Percentiles rank a stretch among this genome's conserved stretches.
Evolutionary conservation across 2,888 invertebrate genomes (phyloP).

Genomic region (Empis livida): DNA sequence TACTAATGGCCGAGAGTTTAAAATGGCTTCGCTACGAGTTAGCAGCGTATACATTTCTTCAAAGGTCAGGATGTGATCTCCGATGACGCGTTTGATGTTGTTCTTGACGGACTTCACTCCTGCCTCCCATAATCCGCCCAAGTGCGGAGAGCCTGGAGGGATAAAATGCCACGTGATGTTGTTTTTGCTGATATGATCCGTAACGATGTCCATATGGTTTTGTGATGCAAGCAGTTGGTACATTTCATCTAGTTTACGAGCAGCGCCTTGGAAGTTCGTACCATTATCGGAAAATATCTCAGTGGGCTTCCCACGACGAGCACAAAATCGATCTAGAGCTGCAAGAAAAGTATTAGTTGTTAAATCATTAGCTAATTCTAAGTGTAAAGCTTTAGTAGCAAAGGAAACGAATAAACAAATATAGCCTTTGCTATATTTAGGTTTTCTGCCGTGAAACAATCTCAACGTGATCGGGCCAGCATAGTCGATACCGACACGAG

Average conservation of each 20-base stretch:
- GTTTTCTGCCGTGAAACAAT: constrained; percentile 1
- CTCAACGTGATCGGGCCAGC: constrained; percentile 9
- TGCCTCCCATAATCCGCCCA: neutral
- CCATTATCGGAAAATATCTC: neutral
- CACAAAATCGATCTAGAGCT: neutral
- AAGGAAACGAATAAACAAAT: neutral
- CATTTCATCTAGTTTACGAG: neutral
- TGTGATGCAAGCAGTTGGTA: neutral
- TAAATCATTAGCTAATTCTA: neutral
- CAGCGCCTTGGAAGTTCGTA: neutral
- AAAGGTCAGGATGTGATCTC: neutral
- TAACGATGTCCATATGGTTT: neutral
- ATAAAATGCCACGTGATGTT: neutral
- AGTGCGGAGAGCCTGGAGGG: neutral
- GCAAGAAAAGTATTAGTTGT: neutral
- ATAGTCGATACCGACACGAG: constrained; percentile 2
- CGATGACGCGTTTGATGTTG: neutral
- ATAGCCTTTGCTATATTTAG: neutral
- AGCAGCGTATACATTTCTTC: neutral
- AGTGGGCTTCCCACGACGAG: neutral
- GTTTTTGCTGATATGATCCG: neutral
- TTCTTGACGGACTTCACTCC: neutral
- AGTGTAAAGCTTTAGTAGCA: neutral
- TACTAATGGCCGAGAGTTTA: neutral
- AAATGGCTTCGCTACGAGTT: neutral